A percentile compares a stretch with the other conserved stretches of the same genome.
phyloP scores from a whole-genome alignment of 1,140 invertebrate species.

The Trichonephila clavipes region DNA sequence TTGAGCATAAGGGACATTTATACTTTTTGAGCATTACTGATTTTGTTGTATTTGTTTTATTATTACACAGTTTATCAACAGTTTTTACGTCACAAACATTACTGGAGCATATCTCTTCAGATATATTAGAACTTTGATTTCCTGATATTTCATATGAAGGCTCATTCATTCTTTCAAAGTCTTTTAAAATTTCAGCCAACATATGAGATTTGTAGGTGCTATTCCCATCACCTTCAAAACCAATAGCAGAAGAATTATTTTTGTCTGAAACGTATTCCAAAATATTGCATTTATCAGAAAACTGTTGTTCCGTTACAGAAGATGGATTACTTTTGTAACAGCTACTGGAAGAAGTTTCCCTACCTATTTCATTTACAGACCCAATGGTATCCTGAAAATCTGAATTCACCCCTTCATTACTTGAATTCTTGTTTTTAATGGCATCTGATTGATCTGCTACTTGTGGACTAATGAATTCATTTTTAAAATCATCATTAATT shows the following conservation, averaged over 20 bases:
- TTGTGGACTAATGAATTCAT: no score
- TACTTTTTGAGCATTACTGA: neutral
- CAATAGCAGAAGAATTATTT: neutral
- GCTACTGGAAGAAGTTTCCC: no score
- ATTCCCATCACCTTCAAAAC: neutral
- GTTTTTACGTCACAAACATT: neutral
- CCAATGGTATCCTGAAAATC: no score
- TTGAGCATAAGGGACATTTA: neutral
- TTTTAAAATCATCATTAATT: no score
- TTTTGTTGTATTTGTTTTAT: neutral
- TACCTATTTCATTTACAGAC: no score
- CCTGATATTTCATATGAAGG: neutral
- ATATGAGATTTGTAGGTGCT: neutral
- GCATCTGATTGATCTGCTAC: no score
- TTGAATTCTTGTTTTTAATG: no score
- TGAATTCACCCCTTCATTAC: no score
- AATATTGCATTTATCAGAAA: no score
- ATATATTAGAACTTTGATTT: neutral
- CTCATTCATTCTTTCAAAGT: neutral
- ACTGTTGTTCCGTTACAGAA: no score
- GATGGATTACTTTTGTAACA: no score
- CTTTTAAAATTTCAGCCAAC: slow-evolving; percentile 1
- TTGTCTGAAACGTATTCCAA: neutral
- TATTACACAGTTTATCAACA: neutral
- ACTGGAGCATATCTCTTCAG: neutral